Evolutionary conservation across 2,888 invertebrate genomes (phyloP).

Genomic region (Oscheius sp.): DNA sequence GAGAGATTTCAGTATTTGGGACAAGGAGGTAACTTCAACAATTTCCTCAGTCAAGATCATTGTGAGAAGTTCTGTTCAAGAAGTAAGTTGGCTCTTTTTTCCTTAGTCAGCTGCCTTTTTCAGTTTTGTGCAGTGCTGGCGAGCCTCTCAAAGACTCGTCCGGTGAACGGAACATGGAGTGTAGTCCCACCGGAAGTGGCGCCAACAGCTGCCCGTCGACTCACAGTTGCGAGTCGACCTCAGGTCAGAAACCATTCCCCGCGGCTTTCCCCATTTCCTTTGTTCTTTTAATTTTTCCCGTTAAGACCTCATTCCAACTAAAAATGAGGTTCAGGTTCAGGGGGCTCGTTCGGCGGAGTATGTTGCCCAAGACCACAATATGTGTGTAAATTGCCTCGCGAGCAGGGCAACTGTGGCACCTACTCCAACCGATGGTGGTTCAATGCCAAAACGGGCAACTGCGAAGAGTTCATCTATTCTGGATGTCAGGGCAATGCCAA

Average conservation of each 20-base stretch:
- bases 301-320: neutral
- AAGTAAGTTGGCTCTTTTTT: slow-evolving; percentile 53
- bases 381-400: slow-evolving; percentile 71
- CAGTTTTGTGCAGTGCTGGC: slow-evolving; percentile 72
- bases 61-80: slow-evolving; percentile 73
- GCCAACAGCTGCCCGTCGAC: slow-evolving; percentile 71
- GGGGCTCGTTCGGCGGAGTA: slow-evolving; percentile 63
- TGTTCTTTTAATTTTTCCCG: neutral
- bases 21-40: slow-evolving; percentile 73
- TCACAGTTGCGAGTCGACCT: slow-evolving; percentile 71
- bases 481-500: slow-evolving; percentile 72
- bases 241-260: slow-evolving; percentile 40
- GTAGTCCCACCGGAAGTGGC: slow-evolving; percentile 71
- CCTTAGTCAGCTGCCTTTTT: slow-evolving; percentile 30
- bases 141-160: slow-evolving; percentile 73
- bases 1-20: slow-evolving; percentile 63
- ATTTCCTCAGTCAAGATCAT: slow-evolving; percentile 71
- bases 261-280: no score
- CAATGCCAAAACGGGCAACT: slow-evolving; percentile 73
- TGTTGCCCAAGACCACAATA: slow-evolving; percentile 73
- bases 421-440: slow-evolving; percentile 73
- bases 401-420: slow-evolving; percentile 72
- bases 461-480: slow-evolving; percentile 73
- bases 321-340: slow-evolving; percentile 48
- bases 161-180: slow-evolving; percentile 72